These are phyloP conservation scores for Acronicta aceris DNA, from an alignment of 2,888 invertebrate genomes.

Conservation along the genomic window DNA sequence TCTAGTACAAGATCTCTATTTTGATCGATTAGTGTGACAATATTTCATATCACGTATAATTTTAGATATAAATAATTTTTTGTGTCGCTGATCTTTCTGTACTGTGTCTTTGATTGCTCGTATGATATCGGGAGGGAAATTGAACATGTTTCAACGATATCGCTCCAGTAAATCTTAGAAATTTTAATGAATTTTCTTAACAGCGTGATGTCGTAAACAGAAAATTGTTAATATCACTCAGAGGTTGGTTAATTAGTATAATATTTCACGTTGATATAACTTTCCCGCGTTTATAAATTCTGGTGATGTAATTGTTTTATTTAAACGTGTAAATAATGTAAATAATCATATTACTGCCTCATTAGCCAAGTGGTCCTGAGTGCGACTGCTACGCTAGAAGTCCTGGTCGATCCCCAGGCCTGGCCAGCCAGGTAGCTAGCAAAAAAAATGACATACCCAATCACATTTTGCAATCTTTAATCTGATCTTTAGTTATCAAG, in stretches of 20 bases:
- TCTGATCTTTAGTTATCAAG: no score
- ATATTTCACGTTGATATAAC: slow-evolving; percentile 11
- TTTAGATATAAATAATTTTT: not conserved
- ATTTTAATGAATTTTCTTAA: slow-evolving; percentile 61
- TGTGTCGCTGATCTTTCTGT: slow-evolving; percentile 9
- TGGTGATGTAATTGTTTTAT: not conserved
- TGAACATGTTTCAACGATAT: slow-evolving; percentile 56
- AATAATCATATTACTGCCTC: no score
- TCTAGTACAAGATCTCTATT: no score
- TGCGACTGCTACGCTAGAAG: no score
- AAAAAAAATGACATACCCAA: no score
- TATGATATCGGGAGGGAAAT: slow-evolving; percentile 51
- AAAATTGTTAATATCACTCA: slow-evolving; percentile 46
- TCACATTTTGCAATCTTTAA: no score
- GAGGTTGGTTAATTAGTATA: slow-evolving; percentile 35
- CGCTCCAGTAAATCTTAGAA: slow-evolving; percentile 54
- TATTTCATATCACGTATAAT: no score
- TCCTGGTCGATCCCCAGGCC: no score
- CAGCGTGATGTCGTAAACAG: slow-evolving; percentile 50
- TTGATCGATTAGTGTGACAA: no score
- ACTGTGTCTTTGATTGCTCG: slow-evolving; percentile 23
- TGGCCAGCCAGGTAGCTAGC: no score
- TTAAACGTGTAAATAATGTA: no score
- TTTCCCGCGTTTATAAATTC: not conserved
- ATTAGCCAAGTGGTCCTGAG: no score